These are phyloP conservation scores for Penelope pileata DNA, from an alignment of 2,113 vertebrate species.

Conservation along the genomic window DNA sequence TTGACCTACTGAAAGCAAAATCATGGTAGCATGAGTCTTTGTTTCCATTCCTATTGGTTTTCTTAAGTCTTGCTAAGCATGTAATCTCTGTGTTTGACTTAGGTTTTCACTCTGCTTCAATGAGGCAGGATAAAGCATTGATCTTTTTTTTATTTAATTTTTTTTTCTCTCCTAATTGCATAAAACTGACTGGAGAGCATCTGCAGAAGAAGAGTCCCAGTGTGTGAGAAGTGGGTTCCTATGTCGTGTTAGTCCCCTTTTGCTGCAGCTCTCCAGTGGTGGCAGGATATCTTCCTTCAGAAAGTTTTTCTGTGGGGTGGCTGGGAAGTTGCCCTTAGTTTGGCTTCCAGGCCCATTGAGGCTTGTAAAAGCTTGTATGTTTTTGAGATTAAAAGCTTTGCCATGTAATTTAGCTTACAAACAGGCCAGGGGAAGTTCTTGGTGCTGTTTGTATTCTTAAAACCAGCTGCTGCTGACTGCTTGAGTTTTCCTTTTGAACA, in stretches of 20 bases:
- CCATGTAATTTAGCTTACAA: background rate
- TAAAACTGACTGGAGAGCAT: background rate
- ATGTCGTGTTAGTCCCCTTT: background rate
- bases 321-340: background rate
- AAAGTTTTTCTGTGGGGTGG: background rate
- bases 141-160: accelerated
- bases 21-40: background rate
- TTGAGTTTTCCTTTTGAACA: background rate
- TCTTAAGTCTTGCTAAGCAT: background rate
- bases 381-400: background rate
- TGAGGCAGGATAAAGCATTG: background rate
- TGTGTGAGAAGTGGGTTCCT: background rate
- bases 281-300: background rate
- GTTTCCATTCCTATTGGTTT: background rate
- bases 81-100: background rate
- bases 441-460: background rate
- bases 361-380: background rate
- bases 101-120: background rate
- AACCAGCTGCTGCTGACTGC: background rate
- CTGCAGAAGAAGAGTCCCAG: background rate
- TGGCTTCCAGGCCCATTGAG: background rate
- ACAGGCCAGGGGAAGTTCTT: background rate
- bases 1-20: background rate
- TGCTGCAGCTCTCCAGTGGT: background rate
- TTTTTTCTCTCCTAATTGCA: background rate